Evolutionary conservation across 2,113 vertebrate species (phyloP), one percentile per base, ranked within the genome.

Genomic region (Setophaga kirtlandii): DNA sequence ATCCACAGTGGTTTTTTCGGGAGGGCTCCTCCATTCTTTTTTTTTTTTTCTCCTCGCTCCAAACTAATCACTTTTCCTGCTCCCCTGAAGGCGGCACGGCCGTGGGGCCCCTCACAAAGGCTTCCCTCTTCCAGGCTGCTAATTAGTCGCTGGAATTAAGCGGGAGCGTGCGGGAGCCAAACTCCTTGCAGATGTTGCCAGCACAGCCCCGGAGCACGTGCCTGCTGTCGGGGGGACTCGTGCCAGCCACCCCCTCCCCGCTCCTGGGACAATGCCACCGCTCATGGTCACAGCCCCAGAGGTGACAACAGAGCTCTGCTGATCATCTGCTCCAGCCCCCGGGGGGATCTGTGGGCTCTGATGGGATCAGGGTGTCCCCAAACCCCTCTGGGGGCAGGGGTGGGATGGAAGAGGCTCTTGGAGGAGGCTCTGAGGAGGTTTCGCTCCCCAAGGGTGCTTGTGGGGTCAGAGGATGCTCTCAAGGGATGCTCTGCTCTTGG

Each of bases 121-220:
- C n/a, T n/a, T n/a, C n/a, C n/a, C n/a, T n/a, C n/a, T n/a, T n/a
- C n/a, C n/a, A n/a, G n/a, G n/a, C n/a, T n/a, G n/a, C n/a, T n/a
- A n/a, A n/a, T n/a, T 89, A 95, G 50, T 6, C 1, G 70, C 75
- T 79, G 88, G 90, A 94, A 94, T 93, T 82, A 96, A 93, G 75
- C 30, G 7, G 88, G 67, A 88, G 68, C 35, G 28, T 12, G 63
- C 20, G 5, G 73, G 71, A 89, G 76, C 79, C 90, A 87, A 89
- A 85, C 65, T 94, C 84, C 76, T 50, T 21, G 75, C 84, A 90
- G 78, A 83, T 71, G 90, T 58, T 79, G 83, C 31, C 33, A 27
- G 64, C 33, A 3, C 22, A 15, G 76, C 6, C 78, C 69, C 12
- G 10, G 31, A 68, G 64, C 89, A 30, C 55, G 39, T 6, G 83